Evolutionary conservation across 2,797 vertebrate species (phyloP), one percentile per base, ranked within the genome.

Genomic region (Artibeus jamaicensis): DNA sequence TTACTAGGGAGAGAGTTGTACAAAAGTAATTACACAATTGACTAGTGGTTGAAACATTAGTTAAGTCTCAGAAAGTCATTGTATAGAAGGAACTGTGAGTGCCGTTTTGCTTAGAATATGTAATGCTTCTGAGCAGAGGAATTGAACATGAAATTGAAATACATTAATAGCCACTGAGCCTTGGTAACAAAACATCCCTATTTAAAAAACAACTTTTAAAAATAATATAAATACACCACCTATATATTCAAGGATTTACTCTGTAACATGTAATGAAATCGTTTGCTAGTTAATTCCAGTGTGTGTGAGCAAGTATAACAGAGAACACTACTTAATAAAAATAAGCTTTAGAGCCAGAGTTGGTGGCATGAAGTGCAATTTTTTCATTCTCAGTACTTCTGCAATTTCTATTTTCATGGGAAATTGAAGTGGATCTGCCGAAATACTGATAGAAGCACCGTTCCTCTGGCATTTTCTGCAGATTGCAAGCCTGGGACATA

Each of bases 361-460:
- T 71, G 34, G 5, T 79, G 70, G 19, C 21, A 87, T 77, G 79
- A 86, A 68, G 10, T 76, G 39, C 26, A 42, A 22, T 85, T 85
- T 76, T 86, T 55, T 82, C 55, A 85, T 86, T 88, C 62, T 87
- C 32, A 2, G 26, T 59, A 10, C 29, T 59, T 57, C 39, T 68
- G 12, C 9, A 14, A 1, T 93, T 88, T 89, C n/a, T 90, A 2
- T 95, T 96, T 97, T 87, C 34, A 39, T 55, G 67, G 70, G 83
- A 95, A 87, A 67, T 39, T 55, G 83, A 95, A 95, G 81, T 59
- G 14, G 29, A 74, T 62, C 29, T 77, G 4, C 91, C 67, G 32
- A 93, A 73, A 86, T 15, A 2, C 53, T 83, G 79, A 81, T 39
- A 19, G 48, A 55, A 37, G 65, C 74, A 9, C 21, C 24, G 29